Conservation (phyloP, 2,888 invertebrate genomes). For the Amorpha juglandis region DNA sequence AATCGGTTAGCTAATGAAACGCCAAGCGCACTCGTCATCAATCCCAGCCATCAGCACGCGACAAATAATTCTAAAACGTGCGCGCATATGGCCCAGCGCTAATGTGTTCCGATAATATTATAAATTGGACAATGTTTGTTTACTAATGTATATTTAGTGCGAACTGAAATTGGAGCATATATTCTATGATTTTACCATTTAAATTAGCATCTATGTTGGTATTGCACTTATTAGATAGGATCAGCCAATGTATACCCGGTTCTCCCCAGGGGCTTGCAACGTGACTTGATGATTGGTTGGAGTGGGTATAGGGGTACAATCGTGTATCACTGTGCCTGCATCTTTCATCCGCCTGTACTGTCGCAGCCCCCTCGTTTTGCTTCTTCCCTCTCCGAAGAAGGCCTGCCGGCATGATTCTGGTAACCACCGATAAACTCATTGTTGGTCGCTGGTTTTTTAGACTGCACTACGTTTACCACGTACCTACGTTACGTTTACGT, state of each 20-base stretch:
- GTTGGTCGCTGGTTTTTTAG: no score
- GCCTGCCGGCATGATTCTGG: no score
- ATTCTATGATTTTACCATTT: not conserved
- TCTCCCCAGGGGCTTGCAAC: no score
- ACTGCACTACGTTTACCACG: no score
- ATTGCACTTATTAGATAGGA: no score
- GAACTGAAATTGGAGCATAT: constrained; percentile 13
- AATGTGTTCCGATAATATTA: constrained; percentile 23
- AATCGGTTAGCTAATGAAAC: constrained; percentile 53
- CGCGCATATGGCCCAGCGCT: constrained; percentile 10
- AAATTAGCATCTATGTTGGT: constrained; percentile 4
- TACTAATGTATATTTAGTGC: constrained; percentile 28
- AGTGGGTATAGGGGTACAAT: no score
- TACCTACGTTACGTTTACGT: no score
- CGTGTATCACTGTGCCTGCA: not conserved
- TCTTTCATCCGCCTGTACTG: not conserved
- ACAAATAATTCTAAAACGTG: constrained; percentile 22
- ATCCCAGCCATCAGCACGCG: constrained; percentile 28
- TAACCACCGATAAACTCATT: no score
- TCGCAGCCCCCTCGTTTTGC: no score
- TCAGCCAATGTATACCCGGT: no score
- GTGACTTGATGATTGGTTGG: no score
- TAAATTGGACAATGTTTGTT: constrained; percentile 38
- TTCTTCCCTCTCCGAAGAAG: no score
- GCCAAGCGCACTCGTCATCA: constrained; percentile 47